Percentiles rank a stretch among this genome's conserved stretches.
Conservation (phyloP, 2,797 vertebrate genomes). For the Pseudomugil gertrudae region DNA sequence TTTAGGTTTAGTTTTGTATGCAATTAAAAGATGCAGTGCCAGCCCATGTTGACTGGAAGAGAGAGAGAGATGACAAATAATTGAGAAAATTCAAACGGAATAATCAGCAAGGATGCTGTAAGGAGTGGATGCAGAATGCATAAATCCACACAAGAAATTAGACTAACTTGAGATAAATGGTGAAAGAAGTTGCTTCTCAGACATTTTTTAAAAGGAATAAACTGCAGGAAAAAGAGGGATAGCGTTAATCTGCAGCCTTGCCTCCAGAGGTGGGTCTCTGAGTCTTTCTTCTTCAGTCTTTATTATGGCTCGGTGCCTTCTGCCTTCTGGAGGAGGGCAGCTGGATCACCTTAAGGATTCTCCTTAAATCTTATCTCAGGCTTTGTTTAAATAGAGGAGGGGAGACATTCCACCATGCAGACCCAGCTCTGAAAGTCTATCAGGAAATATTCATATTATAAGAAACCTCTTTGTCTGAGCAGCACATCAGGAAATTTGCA, state of each 20-base stretch:
- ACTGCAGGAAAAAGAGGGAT: conserved; percentile 54
- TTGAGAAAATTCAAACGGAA: conserved; percentile 69
- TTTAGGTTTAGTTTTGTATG: conserved; percentile 56
- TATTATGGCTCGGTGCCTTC: conserved; percentile 63
- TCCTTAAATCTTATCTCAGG: conserved; percentile 84
- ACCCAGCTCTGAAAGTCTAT: conserved; percentile 68
- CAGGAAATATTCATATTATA: conserved; percentile 67
- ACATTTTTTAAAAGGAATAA: conserved; percentile 51
- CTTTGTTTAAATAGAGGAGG: conserved; percentile 83
- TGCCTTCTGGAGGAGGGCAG: conserved; percentile 73
- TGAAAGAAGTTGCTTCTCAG: conserved; percentile 41
- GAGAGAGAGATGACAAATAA: conserved; percentile 58
- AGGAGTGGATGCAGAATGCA: conserved; percentile 65
- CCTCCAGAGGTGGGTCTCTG: conserved; percentile 66
- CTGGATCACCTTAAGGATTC: conserved; percentile 81
- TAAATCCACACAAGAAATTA: conserved; percentile 59
- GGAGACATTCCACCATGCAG: conserved; percentile 73
- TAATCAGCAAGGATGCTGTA: conserved; percentile 69
- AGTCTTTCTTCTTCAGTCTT: conserved; percentile 57
- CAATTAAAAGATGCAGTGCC: conserved; percentile 75
- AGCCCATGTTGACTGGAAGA: conserved; percentile 45
- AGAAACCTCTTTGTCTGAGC: conserved; percentile 49
- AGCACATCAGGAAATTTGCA: conserved; percentile 31
- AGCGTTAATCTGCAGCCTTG: conserved; percentile 61
- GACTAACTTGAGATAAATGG: conserved; percentile 43